These are phyloP conservation scores for Ryuthela nishihirai DNA, from an alignment of 2,888 invertebrate genomes.

Conservation along the genomic window DNA sequence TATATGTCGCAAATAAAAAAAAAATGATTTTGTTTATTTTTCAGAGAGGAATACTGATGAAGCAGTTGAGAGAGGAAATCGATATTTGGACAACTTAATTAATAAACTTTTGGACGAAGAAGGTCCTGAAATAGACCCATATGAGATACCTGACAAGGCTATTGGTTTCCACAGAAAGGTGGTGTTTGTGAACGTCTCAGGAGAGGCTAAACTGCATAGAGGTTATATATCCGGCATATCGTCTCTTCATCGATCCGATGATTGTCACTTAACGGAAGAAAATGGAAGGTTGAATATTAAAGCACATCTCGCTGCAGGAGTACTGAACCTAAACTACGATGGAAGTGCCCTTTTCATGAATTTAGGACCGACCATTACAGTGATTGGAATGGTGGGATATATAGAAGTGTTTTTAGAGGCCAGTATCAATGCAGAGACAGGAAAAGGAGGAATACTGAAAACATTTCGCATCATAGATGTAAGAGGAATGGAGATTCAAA, in stretches of 20 bases:
- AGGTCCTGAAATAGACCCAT: no score
- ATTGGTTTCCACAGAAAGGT: constrained; percentile 17
- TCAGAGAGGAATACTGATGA: no score
- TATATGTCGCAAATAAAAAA: no score
- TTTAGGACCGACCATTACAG: constrained; percentile 18
- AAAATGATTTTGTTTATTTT: no score
- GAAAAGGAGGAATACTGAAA: constrained; percentile 20
- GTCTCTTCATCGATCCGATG: constrained; percentile 19
- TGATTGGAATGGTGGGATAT: constrained; percentile 13
- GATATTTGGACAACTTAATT: no score
- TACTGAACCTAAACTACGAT: constrained; percentile 19
- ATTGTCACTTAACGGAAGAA: constrained; percentile 20
- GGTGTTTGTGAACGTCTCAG: constrained; percentile 17
- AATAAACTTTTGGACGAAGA: no score
- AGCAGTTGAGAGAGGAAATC: no score
- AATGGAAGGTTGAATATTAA: no score
- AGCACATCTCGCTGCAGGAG: constrained; percentile 28
- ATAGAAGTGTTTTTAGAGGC: no score
- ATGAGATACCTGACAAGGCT: constrained; percentile 19
- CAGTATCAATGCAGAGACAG: no score
- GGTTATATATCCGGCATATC: constrained; percentile 21
- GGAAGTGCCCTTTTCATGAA: constrained; percentile 28
- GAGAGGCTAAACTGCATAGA: constrained; percentile 24
- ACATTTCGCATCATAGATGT: constrained; percentile 26
- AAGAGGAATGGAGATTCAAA: constrained; percentile 23